Base-by-base conservation (phyloP, 2,888 invertebrate genomes). In the Oscheius myriophilus region DNA sequence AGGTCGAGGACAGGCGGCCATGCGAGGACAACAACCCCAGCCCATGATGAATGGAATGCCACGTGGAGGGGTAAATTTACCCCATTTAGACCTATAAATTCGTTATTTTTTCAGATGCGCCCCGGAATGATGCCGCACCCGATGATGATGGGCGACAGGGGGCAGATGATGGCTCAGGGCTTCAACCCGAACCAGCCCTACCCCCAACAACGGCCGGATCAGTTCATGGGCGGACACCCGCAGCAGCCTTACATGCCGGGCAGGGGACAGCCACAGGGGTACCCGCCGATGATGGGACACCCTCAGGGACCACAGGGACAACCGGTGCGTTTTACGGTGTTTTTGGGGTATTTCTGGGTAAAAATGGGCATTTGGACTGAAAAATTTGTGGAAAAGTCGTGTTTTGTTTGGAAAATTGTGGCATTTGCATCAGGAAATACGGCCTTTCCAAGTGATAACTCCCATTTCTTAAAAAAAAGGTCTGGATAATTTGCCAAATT, bases 11-110 rank as follows among this genome's bases (percentile, higher is more conserved):
- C 62, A 63, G 51, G 63, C 64, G 16, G 43, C 55, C 54, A 67
- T 70, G 57, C 33, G 54, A 12, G 58, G 49, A 7, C 55, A 67
- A 11, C 71, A 64, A 45, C 65, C 52, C 9, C 71, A 64, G 46
- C 65, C 52, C 9, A 73, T 76, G 73, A 70, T 72, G 70, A 72
- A 71, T n/a, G 75, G 73, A 41, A 39, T 21, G 23, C 64, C 61
- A 54, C 45, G n/a, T n/a, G 53, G 63, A 43, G 49, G 26, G 42
- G 71, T 41, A 25, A 14, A n/a, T 21, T 6, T 61, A 23, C 12
- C n/a, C 16, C 21, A n/a, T 45, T 18, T 45, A 16, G n/a, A 0
- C 18, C 43, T 25, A 23, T 55, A 14, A 1, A 11, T 26, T 12
- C 12, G 14, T 55, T 55, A 55, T 16, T 18, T 55, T 55, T 55